phyloP scores from a whole-genome alignment of 2,888 invertebrate genomes.

The Nephrotoma flavescens region DNA sequence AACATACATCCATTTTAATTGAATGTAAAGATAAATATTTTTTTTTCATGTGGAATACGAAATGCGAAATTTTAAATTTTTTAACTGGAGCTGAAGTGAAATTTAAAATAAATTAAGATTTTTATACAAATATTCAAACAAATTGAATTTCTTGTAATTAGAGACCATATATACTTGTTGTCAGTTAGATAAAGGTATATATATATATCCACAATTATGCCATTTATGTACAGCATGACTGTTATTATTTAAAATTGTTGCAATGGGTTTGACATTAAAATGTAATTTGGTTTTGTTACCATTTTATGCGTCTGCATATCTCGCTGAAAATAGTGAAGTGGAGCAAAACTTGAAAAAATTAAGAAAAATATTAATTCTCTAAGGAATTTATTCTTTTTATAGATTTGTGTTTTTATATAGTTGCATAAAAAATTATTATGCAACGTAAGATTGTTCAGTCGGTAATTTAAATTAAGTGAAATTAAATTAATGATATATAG shows the following conservation, averaged over 20 bases:
- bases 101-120: background rate
- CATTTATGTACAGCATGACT: background rate
- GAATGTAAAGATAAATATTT: background rate
- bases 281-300: background rate
- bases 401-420: background rate
- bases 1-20: background rate
- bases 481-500: too few relatives aligned
- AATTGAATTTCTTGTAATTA: background rate
- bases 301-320: background rate
- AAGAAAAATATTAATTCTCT: background rate
- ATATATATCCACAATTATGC: background rate
- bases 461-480: background rate
- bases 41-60: background rate
- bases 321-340: background rate
- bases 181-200: background rate
- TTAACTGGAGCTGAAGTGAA: background rate
- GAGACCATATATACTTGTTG: background rate
- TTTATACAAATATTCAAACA: background rate
- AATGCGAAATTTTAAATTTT: background rate
- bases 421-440: background rate
- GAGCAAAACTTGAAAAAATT: background rate
- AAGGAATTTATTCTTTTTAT: background rate
- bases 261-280: background rate
- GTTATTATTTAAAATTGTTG: background rate
- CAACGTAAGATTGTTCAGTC: background rate